A percentile compares a stretch with the other conserved stretches of the same genome.
Evolutionary conservation across 2,888 invertebrate genomes (phyloP).

Genomic region (Argyresthia albistria): DNA sequence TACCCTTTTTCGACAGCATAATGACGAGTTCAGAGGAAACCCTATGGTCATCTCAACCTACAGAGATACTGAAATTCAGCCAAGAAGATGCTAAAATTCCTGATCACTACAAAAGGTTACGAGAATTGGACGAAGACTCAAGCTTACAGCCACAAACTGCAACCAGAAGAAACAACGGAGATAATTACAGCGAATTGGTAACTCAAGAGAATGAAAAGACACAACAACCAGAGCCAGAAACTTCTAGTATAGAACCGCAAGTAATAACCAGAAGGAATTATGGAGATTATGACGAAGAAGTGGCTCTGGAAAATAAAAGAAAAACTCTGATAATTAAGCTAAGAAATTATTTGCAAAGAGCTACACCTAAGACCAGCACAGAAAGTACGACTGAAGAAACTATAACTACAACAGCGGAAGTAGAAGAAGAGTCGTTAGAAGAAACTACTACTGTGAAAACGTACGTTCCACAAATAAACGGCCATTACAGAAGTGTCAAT

Average conservation of each 20-base stretch:
- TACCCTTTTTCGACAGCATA: constrained; percentile 28
- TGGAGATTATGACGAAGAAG: constrained; percentile 2
- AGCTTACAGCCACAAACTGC: neutral
- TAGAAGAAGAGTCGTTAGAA: neutral
- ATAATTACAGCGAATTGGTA: constrained; percentile 3
- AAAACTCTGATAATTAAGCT: constrained; percentile 33
- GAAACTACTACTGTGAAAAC: constrained; percentile 23
- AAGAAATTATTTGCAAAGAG: constrained; percentile 20
- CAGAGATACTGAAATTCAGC: constrained; percentile 47
- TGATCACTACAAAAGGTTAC: constrained; percentile 14
- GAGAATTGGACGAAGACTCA: neutral
- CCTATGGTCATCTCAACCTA: constrained; percentile 27
- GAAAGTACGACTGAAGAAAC: neutral
- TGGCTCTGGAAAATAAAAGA: constrained; percentile 11
- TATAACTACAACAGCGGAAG: neutral
- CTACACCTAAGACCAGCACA: neutral
- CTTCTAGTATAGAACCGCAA: too few species aligned
- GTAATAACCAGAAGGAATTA: neutral
- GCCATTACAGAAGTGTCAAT: constrained; percentile 48
- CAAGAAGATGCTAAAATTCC: constrained; percentile 56
- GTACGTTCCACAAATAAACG: constrained; percentile 54
- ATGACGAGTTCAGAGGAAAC: constrained; percentile 15
- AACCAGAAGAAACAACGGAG: neutral
- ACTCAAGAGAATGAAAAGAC: constrained; percentile 9
- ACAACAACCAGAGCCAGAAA: too few species aligned